Conservation (phyloP, 2,888 invertebrate genomes). For the Leptinotarsa peninsularis region DNA sequence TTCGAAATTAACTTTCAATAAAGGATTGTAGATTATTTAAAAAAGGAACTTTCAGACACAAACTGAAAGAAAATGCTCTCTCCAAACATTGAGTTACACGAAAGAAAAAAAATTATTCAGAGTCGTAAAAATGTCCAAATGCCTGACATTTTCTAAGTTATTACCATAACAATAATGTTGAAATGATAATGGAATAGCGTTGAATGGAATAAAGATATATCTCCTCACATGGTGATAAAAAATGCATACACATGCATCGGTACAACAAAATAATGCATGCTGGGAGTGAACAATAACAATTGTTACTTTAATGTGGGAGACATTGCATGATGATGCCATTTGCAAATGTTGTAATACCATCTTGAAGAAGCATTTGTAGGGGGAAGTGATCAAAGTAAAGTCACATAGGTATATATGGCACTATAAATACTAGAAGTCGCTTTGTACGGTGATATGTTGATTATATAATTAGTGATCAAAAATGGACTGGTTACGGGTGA, state of each 20-base stretch:
- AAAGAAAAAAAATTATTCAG: too few species aligned
- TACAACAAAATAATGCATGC: slow-evolving; percentile 48
- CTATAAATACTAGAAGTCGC: slow-evolving; percentile 52
- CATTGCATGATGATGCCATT: slow-evolving; percentile 56
- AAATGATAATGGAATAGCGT: slow-evolving; percentile 23
- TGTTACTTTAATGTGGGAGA: slow-evolving; percentile 28
- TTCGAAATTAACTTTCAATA: too few species aligned
- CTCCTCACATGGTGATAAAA: slow-evolving; percentile 28
- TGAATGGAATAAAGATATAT: slow-evolving; percentile 38
- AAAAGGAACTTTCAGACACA: too few species aligned
- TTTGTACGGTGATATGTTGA: slow-evolving; percentile 42
- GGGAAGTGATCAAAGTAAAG: slow-evolving; percentile 53
- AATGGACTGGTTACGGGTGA: slow-evolving; percentile 54
- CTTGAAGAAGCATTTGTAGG: slow-evolving; percentile 56
- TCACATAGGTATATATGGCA: slow-evolving; percentile 40
- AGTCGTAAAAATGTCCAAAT: neutral
- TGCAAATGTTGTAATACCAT: slow-evolving; percentile 61
- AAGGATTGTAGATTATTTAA: too few species aligned
- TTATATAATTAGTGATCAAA: slow-evolving; percentile 28
- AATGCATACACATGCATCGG: slow-evolving; percentile 47
- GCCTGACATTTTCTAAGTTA: neutral
- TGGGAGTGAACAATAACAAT: slow-evolving; percentile 48
- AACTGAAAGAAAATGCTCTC: too few species aligned
- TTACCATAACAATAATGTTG: slow-evolving; percentile 1
- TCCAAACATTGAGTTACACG: too few species aligned